phyloP scores from a whole-genome alignment of 2,888 invertebrate species.

The Pinctada fucata region DNA sequence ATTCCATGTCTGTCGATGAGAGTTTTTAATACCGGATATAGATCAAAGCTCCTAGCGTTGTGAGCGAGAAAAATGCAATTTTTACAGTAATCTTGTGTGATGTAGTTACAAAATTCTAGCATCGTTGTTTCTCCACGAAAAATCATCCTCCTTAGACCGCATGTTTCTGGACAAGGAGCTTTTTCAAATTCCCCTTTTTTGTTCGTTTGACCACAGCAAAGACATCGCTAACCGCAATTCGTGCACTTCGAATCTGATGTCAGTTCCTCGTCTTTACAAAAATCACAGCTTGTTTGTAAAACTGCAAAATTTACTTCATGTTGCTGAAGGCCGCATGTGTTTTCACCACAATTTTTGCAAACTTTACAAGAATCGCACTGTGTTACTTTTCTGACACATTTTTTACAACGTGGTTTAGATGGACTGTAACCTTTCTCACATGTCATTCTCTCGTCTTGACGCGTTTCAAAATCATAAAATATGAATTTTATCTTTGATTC shows the following conservation, averaged over 20 bases:
- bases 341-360: constrained; percentile 8
- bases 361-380: constrained; percentile 14
- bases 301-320: constrained; percentile 26
- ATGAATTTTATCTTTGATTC: constrained; percentile 14
- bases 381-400: constrained; percentile 5
- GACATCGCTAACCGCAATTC: constrained; percentile 31
- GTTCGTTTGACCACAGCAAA: constrained; percentile 9
- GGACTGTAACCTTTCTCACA: constrained; percentile 16
- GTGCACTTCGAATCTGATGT: constrained; percentile 8
- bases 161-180: constrained; percentile 29
- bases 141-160: constrained; percentile 41
- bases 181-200: not conserved
- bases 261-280: constrained; percentile 16
- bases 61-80: constrained; percentile 30
- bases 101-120: constrained; percentile 36
- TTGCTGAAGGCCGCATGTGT: constrained; percentile 13
- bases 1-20: constrained; percentile 15
- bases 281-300: constrained; percentile 19
- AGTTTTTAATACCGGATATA: constrained; percentile 31
- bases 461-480: constrained; percentile 1
- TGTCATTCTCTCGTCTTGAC: not conserved
- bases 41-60: constrained; percentile 36
- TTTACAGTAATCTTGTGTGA: constrained; percentile 33
- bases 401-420: constrained; percentile 9
- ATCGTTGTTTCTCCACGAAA: constrained; percentile 37